phyloP scores from a whole-genome alignment of 2,888 invertebrate species.

The Trichogramma dendrolimi region DNA sequence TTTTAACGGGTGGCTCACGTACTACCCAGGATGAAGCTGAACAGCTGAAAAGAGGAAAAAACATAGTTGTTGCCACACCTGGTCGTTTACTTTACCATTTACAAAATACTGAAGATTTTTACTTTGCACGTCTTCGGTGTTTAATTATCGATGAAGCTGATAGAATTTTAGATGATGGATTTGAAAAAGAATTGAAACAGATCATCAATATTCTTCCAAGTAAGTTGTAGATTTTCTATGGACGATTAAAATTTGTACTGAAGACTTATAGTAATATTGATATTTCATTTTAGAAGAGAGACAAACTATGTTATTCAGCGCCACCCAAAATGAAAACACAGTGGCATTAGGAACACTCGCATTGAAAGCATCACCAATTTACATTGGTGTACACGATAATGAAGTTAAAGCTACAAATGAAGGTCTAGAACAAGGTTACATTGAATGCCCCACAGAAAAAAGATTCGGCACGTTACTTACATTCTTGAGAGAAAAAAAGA shows the following conservation, averaged over 20 bases:
- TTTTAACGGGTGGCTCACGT: slow-evolving; percentile 94
- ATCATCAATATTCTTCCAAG: slow-evolving; percentile 89
- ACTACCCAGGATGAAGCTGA: slow-evolving; percentile 80
- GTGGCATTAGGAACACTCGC: slow-evolving; percentile 84
- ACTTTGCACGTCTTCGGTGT: slow-evolving; percentile 90
- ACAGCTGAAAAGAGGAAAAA: slow-evolving; percentile 86
- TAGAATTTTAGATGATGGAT: slow-evolving; percentile 92
- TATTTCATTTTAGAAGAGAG: slow-evolving; percentile 66
- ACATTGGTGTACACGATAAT: slow-evolving; percentile 90
- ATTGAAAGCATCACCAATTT: slow-evolving; percentile 86
- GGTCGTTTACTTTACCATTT: slow-evolving; percentile 92
- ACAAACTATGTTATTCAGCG: slow-evolving; percentile 97
- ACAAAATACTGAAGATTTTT: slow-evolving; percentile 85
- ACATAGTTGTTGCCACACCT: slow-evolving; percentile 93
- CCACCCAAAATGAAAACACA: slow-evolving; percentile 88
- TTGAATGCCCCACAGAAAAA: slow-evolving; percentile 92
- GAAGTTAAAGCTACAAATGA: slow-evolving; percentile 77
- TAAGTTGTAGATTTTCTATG: slow-evolving; percentile 54
- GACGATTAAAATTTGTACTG: neutral
- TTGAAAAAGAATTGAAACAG: slow-evolving; percentile 94
- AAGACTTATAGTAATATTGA: neutral
- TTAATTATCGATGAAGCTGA: slow-evolving; percentile 98
- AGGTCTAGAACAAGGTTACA: slow-evolving; percentile 83
- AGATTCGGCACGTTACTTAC: slow-evolving; percentile 93
- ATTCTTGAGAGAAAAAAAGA: slow-evolving; percentile 80